A percentile compares a stretch with the other conserved stretches of the same genome.
Conservation (phyloP, 2,797 vertebrate genomes). For the Platalea minor region DNA sequence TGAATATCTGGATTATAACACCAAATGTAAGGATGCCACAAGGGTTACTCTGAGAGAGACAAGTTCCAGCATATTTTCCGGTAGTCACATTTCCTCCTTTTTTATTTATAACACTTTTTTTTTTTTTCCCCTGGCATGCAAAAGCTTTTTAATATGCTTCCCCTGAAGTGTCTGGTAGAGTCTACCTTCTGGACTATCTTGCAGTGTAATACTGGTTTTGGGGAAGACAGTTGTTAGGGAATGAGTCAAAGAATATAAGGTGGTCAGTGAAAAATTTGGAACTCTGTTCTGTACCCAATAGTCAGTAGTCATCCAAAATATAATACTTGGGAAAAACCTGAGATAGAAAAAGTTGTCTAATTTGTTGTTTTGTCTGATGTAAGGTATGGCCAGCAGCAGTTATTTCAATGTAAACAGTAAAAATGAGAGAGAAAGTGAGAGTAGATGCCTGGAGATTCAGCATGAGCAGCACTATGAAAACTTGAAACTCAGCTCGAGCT, state of each 20-base stretch:
- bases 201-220: neutral
- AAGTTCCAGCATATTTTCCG: constrained; percentile 58
- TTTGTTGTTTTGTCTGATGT: neutral
- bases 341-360: neutral
- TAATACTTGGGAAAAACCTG: neutral
- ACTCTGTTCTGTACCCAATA: neutral
- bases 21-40: constrained; percentile 60
- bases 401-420: neutral
- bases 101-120: constrained; percentile 1
- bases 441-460: neutral
- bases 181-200: neutral
- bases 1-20: constrained; percentile 69
- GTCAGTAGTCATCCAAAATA: neutral
- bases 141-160: neutral
- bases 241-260: neutral
- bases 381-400: neutral
- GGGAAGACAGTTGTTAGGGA: neutral
- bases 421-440: neutral
- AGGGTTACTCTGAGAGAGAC: constrained; percentile 63
- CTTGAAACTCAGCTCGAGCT: neutral
- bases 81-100: constrained; percentile 62
- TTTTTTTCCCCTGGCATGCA: neutral
- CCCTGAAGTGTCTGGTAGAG: neutral
- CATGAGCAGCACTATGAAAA: neutral
- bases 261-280: constrained; percentile 45